phyloP scores from a whole-genome alignment of 2,797 vertebrate genomes.

The Acipenser transmontanus region DNA sequence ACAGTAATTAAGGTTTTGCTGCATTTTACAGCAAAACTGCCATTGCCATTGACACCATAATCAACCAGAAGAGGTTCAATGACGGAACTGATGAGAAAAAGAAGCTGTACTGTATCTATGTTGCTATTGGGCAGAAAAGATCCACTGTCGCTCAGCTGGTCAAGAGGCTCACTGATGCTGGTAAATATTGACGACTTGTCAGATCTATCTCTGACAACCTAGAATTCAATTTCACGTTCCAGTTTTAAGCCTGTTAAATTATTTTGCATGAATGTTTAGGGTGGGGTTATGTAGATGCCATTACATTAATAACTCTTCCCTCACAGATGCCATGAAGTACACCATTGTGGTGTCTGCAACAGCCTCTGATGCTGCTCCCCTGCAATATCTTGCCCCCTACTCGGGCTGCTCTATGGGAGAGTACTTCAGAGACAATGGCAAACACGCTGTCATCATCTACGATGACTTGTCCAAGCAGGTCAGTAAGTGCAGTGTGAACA shows the following conservation, averaged over 20 bases:
- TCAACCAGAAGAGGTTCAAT: conserved; percentile 98
- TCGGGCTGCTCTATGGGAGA: conserved; percentile 98
- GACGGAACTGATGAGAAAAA: conserved; percentile 94
- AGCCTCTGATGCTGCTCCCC: conserved; percentile 91
- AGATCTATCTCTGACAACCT: no score
- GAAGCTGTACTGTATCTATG: conserved; percentile 97
- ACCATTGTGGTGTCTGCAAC: conserved; percentile 96
- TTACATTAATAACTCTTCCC: no score
- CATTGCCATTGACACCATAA: conserved; percentile 97
- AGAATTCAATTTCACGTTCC: no score
- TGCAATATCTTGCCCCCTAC: conserved; percentile 95
- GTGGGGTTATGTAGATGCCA: no score
- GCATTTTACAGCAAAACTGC: conserved; percentile 79
- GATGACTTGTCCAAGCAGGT: conserved; percentile 98
- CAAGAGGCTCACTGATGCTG: conserved; percentile 88
- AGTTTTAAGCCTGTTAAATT: no score
- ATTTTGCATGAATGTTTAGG: no score
- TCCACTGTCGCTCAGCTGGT: conserved; percentile 96
- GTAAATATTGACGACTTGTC: conserved; percentile 25
- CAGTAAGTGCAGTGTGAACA: conserved; percentile 12
- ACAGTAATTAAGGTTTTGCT: not conserved
- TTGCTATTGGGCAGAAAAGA: conserved; percentile 96
- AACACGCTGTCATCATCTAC: conserved; percentile 94
- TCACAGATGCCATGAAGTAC: conserved; percentile 89
- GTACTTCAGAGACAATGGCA: conserved; percentile 95